Percentiles rank a stretch among this genome's conserved stretches.
Conservation (phyloP, 1,140 invertebrate species). For the Pentalonia nigronervosa region DNA sequence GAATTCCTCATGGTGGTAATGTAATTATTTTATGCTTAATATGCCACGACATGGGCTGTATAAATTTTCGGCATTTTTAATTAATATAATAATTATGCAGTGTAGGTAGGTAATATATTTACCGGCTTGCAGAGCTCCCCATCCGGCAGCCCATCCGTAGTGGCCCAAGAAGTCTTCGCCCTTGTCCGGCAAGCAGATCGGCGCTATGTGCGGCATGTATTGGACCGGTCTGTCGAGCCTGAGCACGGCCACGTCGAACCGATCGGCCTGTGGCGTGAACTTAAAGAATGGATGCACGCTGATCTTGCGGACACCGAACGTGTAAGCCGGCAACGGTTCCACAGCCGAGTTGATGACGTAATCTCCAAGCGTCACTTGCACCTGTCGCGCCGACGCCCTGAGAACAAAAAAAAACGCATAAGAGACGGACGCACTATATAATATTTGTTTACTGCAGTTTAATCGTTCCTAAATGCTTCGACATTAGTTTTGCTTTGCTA, state of each 20-base stretch:
- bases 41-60: no score
- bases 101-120: conserved; percentile 44
- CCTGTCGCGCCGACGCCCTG: conserved; percentile 84
- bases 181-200: conserved; percentile 90
- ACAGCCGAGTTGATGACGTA: conserved; percentile 92
- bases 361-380: conserved; percentile 90
- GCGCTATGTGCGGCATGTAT: conserved; percentile 90
- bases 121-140: conserved; percentile 88
- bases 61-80: no score
- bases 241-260: conserved; percentile 92
- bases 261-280: conserved; percentile 82
- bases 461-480: not conserved
- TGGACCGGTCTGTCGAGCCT: conserved; percentile 86
- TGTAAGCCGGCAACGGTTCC: conserved; percentile 87
- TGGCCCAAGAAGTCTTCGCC: conserved; percentile 89
- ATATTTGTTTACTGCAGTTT: not conserved
- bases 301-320: conserved; percentile 87
- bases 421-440: not conserved
- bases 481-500: not conserved
- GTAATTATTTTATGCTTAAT: no score
- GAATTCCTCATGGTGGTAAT: no score
- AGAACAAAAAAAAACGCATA: not conserved
- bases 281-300: conserved; percentile 94
- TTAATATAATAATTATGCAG: no score
- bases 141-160: conserved; percentile 91